Base-by-base conservation (phyloP, 2,113 vertebrate species). In the Oophaga pumilio region DNA sequence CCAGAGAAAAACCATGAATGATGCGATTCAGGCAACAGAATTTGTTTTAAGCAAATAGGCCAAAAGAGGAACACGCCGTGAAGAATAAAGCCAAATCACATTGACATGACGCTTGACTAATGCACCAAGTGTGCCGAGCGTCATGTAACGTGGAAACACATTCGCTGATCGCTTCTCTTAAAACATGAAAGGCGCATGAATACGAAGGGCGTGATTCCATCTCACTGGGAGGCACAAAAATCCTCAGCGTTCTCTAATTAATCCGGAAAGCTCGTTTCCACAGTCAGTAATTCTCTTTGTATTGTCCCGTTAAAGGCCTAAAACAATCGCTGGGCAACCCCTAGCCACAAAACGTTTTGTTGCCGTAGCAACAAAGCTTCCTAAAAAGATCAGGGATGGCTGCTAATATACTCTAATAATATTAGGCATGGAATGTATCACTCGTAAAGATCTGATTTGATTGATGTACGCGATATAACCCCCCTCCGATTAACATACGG, bases 181-280 rank as follows among this genome's bases (percentile, higher is more conserved):
- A 56, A 56, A 56, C 8, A 56, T 33, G 8, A 71, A 33, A 68
- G 60, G 18, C 18, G 4, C 43, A 50, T 22, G 71, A 74, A 49
- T 11, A 50, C 49, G 22, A 50, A 50, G 81, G 50, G 68, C 53
- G n/a, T n/a, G 24, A 71, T 73, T 13, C 66, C 66, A 56, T 53
- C 69, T 59, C 84, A 60, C 71, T 62, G 84, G 84, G 84, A 85
- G 84, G 57, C 71, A 22, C 22, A 56, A 18, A 49, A 71, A 85
- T n/a, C 53, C 56, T 64, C 57, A 43, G 26, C 17, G 2, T 60
- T 59, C 50, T 18, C 66, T 20, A 18, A 22, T 14, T 85, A 85
- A 85, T 85, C 84, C 71, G 49, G 50, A 56, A 73, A 73, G 50
- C 82, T 71, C 14, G 33, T 26, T 73, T 85, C 53, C 84, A 85